Percentiles rank a stretch among this genome's conserved stretches.
Evolutionary conservation across 23 tunicate genomes (phyloP).

Genomic region (Ciona savignyi): DNA sequence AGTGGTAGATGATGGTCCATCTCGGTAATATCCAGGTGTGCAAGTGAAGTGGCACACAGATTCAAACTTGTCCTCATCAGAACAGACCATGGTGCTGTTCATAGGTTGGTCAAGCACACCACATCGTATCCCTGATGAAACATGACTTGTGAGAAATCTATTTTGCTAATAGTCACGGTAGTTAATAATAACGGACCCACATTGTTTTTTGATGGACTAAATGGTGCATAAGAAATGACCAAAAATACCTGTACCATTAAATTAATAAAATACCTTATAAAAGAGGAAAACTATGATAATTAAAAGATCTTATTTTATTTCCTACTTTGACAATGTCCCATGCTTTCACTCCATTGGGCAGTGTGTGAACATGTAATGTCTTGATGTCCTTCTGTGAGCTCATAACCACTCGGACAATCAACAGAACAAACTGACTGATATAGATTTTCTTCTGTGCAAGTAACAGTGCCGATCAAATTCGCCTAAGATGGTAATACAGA

Average conservation of each 20-base stretch:
- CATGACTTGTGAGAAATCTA: not conserved
- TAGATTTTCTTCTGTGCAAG: conserved; percentile 34
- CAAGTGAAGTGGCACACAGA: conserved; percentile 51
- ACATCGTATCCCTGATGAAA: conserved; percentile 48
- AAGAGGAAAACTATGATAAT: no score
- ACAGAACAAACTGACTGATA: conserved; percentile 53
- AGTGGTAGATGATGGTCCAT: conserved; percentile 9
- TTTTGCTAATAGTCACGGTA: no score
- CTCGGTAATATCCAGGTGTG: conserved; percentile 36
- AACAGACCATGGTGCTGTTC: conserved; percentile 38
- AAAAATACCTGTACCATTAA: no score
- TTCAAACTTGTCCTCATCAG: conserved; percentile 31
- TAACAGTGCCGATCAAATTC: conserved; percentile 11
- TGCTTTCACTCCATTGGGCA: conserved; percentile 29
- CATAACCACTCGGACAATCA: conserved; percentile 44
- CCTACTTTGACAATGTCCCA: conserved; percentile 61
- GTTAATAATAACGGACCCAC: no score
- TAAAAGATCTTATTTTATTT: not conserved
- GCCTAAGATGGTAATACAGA: conserved; percentile 11
- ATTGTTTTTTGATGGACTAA: no score
- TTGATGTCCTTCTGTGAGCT: conserved; percentile 30
- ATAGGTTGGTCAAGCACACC: conserved; percentile 11
- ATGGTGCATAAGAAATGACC: no score
- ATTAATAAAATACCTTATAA: no score
- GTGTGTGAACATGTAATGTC: conserved; percentile 22